Conservation (phyloP, 1,140 invertebrate genomes). For the Venustaconcha ellipsiformis region DNA sequence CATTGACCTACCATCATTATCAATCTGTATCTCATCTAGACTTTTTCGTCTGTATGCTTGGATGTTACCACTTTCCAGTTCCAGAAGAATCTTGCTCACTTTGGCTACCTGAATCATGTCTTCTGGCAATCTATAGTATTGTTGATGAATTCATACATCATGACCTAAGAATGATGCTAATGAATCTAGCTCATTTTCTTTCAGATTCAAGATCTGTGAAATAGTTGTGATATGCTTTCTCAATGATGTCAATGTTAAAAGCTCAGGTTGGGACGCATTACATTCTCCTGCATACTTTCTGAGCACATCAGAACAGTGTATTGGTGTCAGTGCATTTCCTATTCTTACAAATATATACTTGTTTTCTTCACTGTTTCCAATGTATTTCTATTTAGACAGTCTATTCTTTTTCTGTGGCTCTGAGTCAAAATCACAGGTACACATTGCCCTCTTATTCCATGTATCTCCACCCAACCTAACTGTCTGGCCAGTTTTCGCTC, state of each 20-base stretch:
- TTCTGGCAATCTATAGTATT: slow-evolving; percentile 23
- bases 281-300: slow-evolving; percentile 7
- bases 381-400: not conserved
- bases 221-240: slow-evolving; percentile 16
- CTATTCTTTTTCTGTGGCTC: not conserved
- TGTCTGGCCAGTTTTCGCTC: not conserved
- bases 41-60: no score
- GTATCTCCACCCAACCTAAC: slow-evolving; percentile 15
- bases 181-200: slow-evolving; percentile 19
- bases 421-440: slow-evolving; percentile 19
- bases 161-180: slow-evolving; percentile 28
- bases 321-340: not conserved
- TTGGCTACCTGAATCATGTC: slow-evolving; percentile 16
- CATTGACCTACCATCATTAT: no score
- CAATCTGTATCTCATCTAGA: no score
- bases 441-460: slow-evolving; percentile 13
- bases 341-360: slow-evolving; percentile 12
- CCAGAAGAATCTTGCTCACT: slow-evolving; percentile 8
- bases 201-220: slow-evolving; percentile 20
- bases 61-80: slow-evolving; percentile 14
- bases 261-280: slow-evolving; percentile 1
- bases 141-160: slow-evolving; percentile 21
- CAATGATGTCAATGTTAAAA: not conserved
- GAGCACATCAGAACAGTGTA: slow-evolving; percentile 1
- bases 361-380: not conserved